Evolutionary conservation across 2,888 invertebrate genomes (phyloP), one percentile per base, ranked within the genome.

Genomic region (Luffia ferchaultella): DNA sequence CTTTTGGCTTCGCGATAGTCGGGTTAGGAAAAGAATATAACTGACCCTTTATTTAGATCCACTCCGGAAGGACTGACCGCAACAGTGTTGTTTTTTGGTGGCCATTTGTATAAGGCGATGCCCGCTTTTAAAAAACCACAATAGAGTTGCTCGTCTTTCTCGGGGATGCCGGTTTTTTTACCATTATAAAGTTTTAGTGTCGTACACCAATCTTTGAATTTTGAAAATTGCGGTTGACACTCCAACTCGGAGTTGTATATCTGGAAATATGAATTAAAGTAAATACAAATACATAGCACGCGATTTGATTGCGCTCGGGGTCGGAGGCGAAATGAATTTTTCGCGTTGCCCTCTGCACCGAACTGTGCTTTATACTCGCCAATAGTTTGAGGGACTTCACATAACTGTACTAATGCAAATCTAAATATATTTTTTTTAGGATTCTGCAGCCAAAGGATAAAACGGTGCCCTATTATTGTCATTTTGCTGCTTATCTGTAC

Each of bases 221-320:
- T 85, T 1, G 78, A 70, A 62, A 90, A 93, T 60, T 90, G 87
- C 0, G 87, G 76, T 61, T 90, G 89, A 42, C 70, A 64, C 68
- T 93, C 93, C 53, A 93, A 63, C 67, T 93, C 93, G n/a, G 77
- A 74, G 5, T 69, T 61, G 64, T 88, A 93, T 53, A 90, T 85
- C 76, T 87, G 60, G 16, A 73, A 58, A 50, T 64, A 61, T 50
- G 45, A 45, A 16, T 42, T 7, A 16, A 42, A 42, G 16, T 42
- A n/a, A n/a, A n/a, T n/a, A n/a, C n/a, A n/a, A n/a, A n/a, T n/a
- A n/a, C n/a, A n/a, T n/a, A n/a, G n/a, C n/a, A n/a, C n/a, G n/a
- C n/a, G n/a, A n/a, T n/a, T n/a, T n/a, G n/a, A n/a, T n/a, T n/a
- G n/a, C n/a, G n/a, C n/a, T n/a, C n/a, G n/a, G n/a, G n/a, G n/a